Evolutionary conservation across 2,888 invertebrate genomes (phyloP).

Genomic region (Molorchus minor): DNA sequence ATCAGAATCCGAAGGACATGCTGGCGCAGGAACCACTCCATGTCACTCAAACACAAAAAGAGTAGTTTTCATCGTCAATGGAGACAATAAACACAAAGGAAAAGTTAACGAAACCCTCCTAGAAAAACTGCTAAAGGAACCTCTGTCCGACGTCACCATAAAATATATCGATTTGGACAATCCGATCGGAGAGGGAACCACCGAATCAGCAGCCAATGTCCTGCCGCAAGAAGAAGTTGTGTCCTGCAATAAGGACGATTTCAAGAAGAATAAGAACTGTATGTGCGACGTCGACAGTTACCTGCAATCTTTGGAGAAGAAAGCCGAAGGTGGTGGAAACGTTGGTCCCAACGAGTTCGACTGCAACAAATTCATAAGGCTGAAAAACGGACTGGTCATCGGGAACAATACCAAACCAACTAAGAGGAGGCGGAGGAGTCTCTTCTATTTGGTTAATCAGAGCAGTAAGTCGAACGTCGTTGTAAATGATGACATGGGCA

Average conservation of each 20-base stretch:
- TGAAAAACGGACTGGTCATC: slow-evolving; percentile 43
- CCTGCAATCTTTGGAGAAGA: slow-evolving; percentile 27
- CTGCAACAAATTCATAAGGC: slow-evolving; percentile 39
- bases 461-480: slow-evolving; percentile 32
- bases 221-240: slow-evolving; percentile 12
- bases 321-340: slow-evolving; percentile 26
- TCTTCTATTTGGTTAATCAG: slow-evolving; percentile 44
- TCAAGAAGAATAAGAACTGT: slow-evolving; percentile 46
- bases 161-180: slow-evolving; percentile 38
- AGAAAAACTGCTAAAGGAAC: slow-evolving; percentile 38
- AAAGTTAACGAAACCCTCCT: slow-evolving; percentile 40
- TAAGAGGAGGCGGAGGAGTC: slow-evolving; percentile 48
- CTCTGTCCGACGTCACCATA: slow-evolving; percentile 35
- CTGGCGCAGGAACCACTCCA: not conserved
- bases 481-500: slow-evolving; percentile 43
- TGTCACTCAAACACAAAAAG: slow-evolving; percentile 15
- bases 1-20: not conserved
- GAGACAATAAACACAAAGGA: slow-evolving; percentile 33
- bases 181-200: slow-evolving; percentile 16
- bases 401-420: slow-evolving; percentile 42
- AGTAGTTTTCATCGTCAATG: slow-evolving; percentile 42
- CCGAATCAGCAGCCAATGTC: slow-evolving; percentile 5
- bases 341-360: slow-evolving; percentile 32
- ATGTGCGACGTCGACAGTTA: slow-evolving; percentile 49
- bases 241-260: slow-evolving; percentile 46